Conservation (phyloP, 2,797 vertebrate genomes). For the Pipistrellus nathusii region DNA sequence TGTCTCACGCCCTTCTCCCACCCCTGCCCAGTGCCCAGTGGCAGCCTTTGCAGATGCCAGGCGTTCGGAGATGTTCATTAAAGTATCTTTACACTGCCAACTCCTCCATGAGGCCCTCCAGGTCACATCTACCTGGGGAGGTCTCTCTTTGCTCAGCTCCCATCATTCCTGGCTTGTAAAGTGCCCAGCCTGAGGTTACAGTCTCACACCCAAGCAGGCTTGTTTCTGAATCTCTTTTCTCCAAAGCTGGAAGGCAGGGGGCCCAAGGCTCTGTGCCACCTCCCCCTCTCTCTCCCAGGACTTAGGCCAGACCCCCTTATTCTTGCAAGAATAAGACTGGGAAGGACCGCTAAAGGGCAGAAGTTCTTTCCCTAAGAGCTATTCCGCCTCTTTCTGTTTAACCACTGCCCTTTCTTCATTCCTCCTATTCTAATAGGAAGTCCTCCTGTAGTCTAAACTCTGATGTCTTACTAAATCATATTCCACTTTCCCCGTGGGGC, state of each 20-base stretch:
- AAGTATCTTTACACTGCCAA: background rate
- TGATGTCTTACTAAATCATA: too few relatives aligned
- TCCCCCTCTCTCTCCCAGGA: background rate
- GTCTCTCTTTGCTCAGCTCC: background rate
- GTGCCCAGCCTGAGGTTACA: background rate
- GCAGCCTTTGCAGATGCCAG: background rate
- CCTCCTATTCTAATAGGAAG: background rate
- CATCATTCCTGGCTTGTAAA: background rate
- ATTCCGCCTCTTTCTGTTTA: background rate
- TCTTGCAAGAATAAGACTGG: background rate
- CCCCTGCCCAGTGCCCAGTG: background rate
- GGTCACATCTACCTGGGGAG: background rate
- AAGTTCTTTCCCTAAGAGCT: background rate
- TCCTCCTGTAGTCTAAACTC: background rate
- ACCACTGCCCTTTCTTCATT: background rate
- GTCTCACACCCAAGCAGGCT: background rate
- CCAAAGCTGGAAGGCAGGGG: background rate
- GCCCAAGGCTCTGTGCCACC: background rate
- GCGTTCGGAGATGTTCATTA: background rate
- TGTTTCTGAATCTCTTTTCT: background rate
- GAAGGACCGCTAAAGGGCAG: background rate
- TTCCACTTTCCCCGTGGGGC: too few relatives aligned
- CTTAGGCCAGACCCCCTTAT: background rate
- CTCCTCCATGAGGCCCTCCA: background rate
- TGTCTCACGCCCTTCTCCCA: background rate